Base-by-base conservation (phyloP, 2,113 vertebrate genomes). In the Todiramphus saurophagus region DNA sequence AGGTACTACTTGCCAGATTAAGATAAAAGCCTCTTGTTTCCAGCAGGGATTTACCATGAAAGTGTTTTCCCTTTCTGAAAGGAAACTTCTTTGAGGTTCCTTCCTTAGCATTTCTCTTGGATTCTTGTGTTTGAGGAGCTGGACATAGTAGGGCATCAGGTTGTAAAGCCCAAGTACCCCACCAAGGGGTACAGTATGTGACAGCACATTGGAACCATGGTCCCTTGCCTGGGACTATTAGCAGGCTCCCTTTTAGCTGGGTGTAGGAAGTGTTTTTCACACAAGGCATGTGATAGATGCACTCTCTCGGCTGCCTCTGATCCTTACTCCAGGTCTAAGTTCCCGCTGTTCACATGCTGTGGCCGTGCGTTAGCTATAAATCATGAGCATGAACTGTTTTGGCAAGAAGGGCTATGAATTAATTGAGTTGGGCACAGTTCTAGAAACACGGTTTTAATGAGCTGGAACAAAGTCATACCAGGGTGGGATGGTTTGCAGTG, bases 391-490 rank as follows among this genome's bases (percentile, higher is more conserved):
- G 13, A 83, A 35, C 79, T 72, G 64, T 80, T 74, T 31, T 93
- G 90, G 85, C 85, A 92, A 51, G 73, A 92, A 59, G 35, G 82
- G 37, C 33, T 84, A n/a, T 44, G 91, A 58, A 75, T 90, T 70
- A 67, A 94, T 72, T 68, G 88, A 86, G 67, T 33, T 60, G 88
- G 90, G 88, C 85, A 64, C 72, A 67, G 56, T 21, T 82, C 69
- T 95, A 56, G 83, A 93, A 94, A 90, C 53, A 63, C 37, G 3
- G 85, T 31, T 84, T 67, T 94, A 96, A 90, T 95, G 93, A 92
- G 92, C 90, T 95, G 92, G 83, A 95, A 93, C 90, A 72, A 90
- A 88, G 83, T 94, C 88, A 17, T 77, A 64, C 35, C 27, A 8
- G 90, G 83, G 76, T 17, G 43, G 64, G 73, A 69, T 72, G 43